Conservation (phyloP, 92 coral and sea anemone species). For the Parazoanthus darwini region DNA sequence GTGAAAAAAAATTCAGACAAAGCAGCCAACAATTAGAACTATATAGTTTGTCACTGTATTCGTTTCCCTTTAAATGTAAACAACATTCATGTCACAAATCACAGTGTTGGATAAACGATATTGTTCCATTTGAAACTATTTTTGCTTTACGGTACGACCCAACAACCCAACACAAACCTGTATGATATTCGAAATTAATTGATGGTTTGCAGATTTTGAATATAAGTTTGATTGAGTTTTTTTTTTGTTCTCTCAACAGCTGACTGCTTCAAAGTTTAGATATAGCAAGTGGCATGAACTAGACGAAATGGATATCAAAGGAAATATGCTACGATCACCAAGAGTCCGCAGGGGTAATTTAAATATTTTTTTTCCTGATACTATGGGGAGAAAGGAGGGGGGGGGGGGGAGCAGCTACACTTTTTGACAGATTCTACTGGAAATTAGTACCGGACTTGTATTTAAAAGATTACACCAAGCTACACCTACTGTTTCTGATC, state of each 20-base stretch:
- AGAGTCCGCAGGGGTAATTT: conserved; percentile 86
- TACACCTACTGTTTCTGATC: no score
- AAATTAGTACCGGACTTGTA: no score
- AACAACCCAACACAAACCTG: no score
- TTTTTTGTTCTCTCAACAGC: conserved; percentile 51
- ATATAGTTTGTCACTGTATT: no score
- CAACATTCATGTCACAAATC: background rate
- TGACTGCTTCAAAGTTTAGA: conserved; percentile 86
- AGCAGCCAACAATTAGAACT: no score
- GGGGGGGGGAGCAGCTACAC: no score
- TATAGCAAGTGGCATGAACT: conserved; percentile 99
- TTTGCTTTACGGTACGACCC: background rate
- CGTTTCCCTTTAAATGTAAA: no score
- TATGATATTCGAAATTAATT: background rate
- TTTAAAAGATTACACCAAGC: no score
- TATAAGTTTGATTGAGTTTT: background rate
- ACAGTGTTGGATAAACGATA: background rate
- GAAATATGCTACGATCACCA: conserved; percentile 94
- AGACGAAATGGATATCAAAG: conserved; percentile 88
- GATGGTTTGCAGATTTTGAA: background rate
- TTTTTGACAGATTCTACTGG: no score
- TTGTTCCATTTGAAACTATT: background rate
- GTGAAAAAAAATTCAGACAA: background rate
- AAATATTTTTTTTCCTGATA: no score
- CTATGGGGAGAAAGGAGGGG: no score